Evolutionary conservation across 2,113 vertebrate genomes (phyloP).

Genomic region (Elachura formosa): DNA sequence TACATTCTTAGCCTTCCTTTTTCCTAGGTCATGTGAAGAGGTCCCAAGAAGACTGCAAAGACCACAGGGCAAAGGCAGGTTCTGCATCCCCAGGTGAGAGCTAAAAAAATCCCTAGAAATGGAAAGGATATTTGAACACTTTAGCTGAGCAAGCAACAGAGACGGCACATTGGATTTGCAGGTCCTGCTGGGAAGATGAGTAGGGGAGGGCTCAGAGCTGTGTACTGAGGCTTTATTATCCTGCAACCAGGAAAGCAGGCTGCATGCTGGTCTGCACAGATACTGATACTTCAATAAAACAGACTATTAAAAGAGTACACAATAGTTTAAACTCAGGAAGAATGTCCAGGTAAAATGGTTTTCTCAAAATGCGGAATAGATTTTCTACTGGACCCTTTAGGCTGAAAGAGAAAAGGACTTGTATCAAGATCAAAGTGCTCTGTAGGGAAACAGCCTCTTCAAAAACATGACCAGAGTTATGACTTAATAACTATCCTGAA

Average conservation of each 20-base stretch:
- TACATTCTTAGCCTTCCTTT: not conserved
- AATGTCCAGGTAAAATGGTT: not conserved
- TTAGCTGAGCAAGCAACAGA: not conserved
- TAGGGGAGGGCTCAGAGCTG: not conserved
- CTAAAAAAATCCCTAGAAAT: not conserved
- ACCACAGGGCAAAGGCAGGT: not conserved
- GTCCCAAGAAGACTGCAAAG: not conserved
- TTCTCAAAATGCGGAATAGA: not conserved
- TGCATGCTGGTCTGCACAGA: not conserved
- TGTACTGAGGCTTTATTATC: not conserved
- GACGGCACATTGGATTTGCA: not conserved
- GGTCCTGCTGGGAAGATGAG: not conserved
- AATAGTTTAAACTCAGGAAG: not conserved
- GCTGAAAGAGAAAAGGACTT: not conserved
- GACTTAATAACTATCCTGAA: not conserved
- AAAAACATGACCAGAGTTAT: not conserved
- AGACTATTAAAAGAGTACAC: not conserved
- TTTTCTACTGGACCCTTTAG: not conserved
- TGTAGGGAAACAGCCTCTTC: not conserved
- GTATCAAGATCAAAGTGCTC: not conserved
- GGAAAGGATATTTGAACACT: not conserved
- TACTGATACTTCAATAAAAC: not conserved
- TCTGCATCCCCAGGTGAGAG: not conserved
- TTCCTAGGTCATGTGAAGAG: fast-evolving
- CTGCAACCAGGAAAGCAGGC: not conserved